These are phyloP conservation scores for Agrilus biguttatus DNA, from an alignment of 2,888 invertebrate species.

Conservation along the genomic window DNA sequence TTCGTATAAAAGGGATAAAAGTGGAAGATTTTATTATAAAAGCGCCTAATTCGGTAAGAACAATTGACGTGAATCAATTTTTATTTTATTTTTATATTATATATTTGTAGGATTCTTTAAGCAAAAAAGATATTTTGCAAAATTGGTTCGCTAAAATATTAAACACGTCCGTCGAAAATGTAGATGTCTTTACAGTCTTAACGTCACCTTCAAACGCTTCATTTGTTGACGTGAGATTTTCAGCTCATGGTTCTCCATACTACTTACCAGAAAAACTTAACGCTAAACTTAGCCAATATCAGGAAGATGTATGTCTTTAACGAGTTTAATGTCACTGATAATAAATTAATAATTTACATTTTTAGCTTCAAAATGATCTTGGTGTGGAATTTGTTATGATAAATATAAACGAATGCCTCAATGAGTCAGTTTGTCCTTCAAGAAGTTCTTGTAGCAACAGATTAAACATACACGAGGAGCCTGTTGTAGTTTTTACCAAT, in stretches of 20 bases:
- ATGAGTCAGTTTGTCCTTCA: slow-evolving; percentile 54
- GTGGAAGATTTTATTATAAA: slow-evolving; percentile 72
- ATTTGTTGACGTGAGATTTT: slow-evolving; percentile 74
- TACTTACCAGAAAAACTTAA: slow-evolving; percentile 80
- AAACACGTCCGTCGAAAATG: slow-evolving; percentile 65
- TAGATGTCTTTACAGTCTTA: slow-evolving; percentile 88
- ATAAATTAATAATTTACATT: slow-evolving; percentile 9
- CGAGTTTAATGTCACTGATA: neutral
- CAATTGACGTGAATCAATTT: neutral
- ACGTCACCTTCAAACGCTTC: slow-evolving; percentile 47
- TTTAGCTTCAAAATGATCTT: slow-evolving; percentile 53
- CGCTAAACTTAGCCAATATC: slow-evolving; percentile 61
- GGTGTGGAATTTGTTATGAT: slow-evolving; percentile 70
- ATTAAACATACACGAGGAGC: slow-evolving; percentile 54
- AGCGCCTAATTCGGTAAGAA: slow-evolving; percentile 35
- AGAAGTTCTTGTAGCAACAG: slow-evolving; percentile 68
- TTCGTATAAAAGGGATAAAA: slow-evolving; percentile 65
- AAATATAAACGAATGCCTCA: slow-evolving; percentile 80
- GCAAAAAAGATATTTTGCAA: slow-evolving; percentile 54
- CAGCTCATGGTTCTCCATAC: slow-evolving; percentile 90
- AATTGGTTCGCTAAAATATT: slow-evolving; percentile 52
- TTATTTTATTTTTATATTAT: slow-evolving; percentile 4
- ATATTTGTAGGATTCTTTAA: slow-evolving; percentile 36
- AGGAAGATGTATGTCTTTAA: slow-evolving; percentile 39
- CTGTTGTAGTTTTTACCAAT: slow-evolving; percentile 81